Evolutionary conservation across 2,797 vertebrate species (phyloP).

Genomic region (Aythya fuligula): DNA sequence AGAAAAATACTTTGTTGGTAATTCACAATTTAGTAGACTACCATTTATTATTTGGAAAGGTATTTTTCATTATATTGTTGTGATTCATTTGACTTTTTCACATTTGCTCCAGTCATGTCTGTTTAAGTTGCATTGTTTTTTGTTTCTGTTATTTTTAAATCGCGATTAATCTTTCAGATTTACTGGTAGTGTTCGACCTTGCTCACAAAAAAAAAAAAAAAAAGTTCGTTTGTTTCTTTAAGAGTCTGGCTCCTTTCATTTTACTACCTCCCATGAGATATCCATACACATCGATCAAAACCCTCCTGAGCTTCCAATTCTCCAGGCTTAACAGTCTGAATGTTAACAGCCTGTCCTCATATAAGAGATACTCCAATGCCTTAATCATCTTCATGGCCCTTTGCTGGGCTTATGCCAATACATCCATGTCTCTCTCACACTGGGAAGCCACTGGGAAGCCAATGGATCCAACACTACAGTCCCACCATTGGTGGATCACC

Average conservation of each 20-base stretch:
- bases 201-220: no score
- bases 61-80: neutral
- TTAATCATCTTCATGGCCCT: neutral
- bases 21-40: neutral
- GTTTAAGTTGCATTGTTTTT: neutral
- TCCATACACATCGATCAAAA: neutral
- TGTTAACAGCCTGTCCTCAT: neutral
- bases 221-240: neutral
- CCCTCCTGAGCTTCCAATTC: neutral
- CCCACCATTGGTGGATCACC: neutral
- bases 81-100: neutral
- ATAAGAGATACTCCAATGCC: neutral
- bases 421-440: no score
- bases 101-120: neutral
- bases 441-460: neutral
- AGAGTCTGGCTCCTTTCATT: neutral
- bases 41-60: neutral
- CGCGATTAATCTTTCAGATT: neutral
- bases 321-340: fast-evolving
- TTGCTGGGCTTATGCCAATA: neutral
- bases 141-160: neutral
- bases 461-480: neutral
- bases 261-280: neutral
- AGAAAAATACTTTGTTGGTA: neutral
- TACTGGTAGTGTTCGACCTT: no score